Evolutionary conservation across 2,797 vertebrate species (phyloP), one percentile per base, ranked within the genome.

Genomic region (Hemibagrus guttatus): DNA sequence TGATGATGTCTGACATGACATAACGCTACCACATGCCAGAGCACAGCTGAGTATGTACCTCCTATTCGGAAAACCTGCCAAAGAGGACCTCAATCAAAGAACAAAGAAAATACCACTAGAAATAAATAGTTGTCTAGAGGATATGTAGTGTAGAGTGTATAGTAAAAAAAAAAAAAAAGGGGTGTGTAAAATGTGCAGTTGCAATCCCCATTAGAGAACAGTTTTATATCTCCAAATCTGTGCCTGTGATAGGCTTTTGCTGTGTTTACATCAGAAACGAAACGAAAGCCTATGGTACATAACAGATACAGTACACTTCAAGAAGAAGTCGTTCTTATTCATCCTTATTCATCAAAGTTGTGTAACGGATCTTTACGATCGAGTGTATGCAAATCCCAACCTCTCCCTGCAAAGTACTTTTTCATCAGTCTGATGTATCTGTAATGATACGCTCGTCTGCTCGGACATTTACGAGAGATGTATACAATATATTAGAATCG

Each of bases 251-350:
- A 84, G 82, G 54, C 12, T 84, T 84, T 71, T 0, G 39, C 58
- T 46, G 39, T 80, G 84, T 82, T 90, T 78, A 75, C 69, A 61
- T 88, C 76, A 86, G 83, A 89, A 86, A 71, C 87, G 46, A 49
- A 81, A 86, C 35, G 85, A 61, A 80, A 87, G 64, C 59, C 63
- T n/a, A 39, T 42, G 76, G 42, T 74, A 75, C 74, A 59, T 63
- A 54, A 42, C 21, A 85, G 58, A 78, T 54, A n/a, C 14, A 5
- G 39, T 63, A 64, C 23, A 28, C 9, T 35, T 63, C 26, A n/a
- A 17, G 21, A 58, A 39, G 19, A 79, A 46, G 14, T 68, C 63
- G n/a, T n/a, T n/a, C 46, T 68, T 56, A 68, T 83, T 69, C 49
- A 83, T 68, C 63, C 46, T 68, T 56, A 68, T 83, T 69, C 49